Conservation (phyloP, 2,797 vertebrate genomes). For the Ispidina lecontei region DNA sequence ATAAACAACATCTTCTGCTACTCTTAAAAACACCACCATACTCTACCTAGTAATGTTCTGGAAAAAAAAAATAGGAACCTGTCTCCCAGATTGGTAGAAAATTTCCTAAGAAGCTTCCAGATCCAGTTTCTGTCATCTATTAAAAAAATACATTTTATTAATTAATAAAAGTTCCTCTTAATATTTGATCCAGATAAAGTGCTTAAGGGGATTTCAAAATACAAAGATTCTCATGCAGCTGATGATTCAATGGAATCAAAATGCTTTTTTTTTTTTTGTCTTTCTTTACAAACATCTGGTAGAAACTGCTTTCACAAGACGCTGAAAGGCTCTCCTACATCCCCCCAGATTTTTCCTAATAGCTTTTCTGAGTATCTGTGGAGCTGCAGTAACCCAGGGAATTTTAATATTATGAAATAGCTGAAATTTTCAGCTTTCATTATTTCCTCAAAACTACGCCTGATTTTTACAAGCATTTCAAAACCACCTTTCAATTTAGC, state of each 20-base stretch:
- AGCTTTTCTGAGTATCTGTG: not conserved
- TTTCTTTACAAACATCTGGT: slow-evolving; percentile 65
- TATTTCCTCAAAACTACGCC: not conserved
- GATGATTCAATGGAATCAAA: slow-evolving; percentile 62
- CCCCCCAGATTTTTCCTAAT: slow-evolving; percentile 7
- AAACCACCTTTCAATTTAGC: not conserved
- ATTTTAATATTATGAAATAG: slow-evolving; percentile 35
- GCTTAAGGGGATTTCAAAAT: slow-evolving; percentile 46
- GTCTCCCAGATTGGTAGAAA: not conserved
- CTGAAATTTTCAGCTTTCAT: not conserved
- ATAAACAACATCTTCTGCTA: not conserved
- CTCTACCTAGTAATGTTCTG: not conserved
- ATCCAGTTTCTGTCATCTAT: not conserved
- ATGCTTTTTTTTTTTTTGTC: not conserved
- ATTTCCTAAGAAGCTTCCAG: slow-evolving; percentile 12
- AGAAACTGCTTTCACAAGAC: slow-evolving; percentile 59
- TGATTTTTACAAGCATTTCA: not conserved
- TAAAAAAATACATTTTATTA: not conserved
- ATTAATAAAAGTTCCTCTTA: slow-evolving; percentile 47
- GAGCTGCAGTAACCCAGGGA: slow-evolving; percentile 10
- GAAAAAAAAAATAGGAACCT: not conserved
- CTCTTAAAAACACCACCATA: not conserved
- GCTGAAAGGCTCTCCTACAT: slow-evolving; percentile 51
- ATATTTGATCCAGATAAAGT: slow-evolving; percentile 48
- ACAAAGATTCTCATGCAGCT: slow-evolving; percentile 56